Evolutionary conservation across 2,113 vertebrate genomes (phyloP), one percentile per base, ranked within the genome.

Genomic region (Coryphaenoides rupestris): DNA sequence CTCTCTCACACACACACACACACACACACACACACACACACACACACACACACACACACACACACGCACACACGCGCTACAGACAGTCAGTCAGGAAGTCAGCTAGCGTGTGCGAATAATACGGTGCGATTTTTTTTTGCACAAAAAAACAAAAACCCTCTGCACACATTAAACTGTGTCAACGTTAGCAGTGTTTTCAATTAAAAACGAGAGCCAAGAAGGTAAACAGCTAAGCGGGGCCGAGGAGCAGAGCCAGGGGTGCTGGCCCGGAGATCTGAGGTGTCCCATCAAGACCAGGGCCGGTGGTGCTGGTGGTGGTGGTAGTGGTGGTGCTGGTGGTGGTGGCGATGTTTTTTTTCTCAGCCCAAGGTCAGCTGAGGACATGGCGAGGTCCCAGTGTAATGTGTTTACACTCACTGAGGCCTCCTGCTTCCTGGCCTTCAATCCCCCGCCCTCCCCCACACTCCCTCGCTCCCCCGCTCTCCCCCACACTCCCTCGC

Each of bases 321-420:
- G n/a, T n/a, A n/a, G n/a, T n/a, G n/a, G n/a, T n/a, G n/a, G n/a
- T n/a, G n/a, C n/a, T n/a, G n/a, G n/a, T n/a, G n/a, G n/a, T n/a
- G n/a, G n/a, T n/a, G n/a, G n/a, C n/a, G n/a, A n/a, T 50, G 16
- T 50, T 50, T 13, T n/a, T 50, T 50, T 49, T 50, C 13, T 50
- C 13, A 17, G 15, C 58, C 70, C 60, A 76, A 81, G 88, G 88
- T 89, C 76, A 87, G 82, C 69, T 57, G 69, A 89, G 89, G 89
- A 91, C 89, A 86, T 49, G 59, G 62, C 76, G 64, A 63, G 70
- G 76, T 83, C 78, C 84, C 83, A 75, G 64, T 77, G 74, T 88
- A 89, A 90, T 89, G 86, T 88, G 88, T 91, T 90, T 90, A 90
- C 76, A 87, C 86, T 88, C 60, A 4, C 79, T 71, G 82, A 9